Conservation (phyloP, 2,113 vertebrate genomes). For the Macquaria ambigua region DNA sequence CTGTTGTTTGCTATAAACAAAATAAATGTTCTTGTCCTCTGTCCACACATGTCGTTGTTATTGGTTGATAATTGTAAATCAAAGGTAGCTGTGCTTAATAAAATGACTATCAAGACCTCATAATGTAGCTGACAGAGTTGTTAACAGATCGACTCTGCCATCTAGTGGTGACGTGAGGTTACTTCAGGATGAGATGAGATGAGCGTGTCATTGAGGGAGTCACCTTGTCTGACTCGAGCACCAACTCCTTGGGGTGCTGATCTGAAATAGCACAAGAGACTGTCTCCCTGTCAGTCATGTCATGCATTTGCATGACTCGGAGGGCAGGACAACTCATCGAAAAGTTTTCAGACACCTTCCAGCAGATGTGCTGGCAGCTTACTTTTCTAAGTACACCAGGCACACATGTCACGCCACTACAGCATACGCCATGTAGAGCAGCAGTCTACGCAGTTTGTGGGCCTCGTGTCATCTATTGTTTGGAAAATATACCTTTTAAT, state of each 20-base stretch:
- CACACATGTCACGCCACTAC: background rate
- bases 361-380: constrained; percentile 40
- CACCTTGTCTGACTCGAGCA: constrained; percentile 47
- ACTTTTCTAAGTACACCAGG: constrained; percentile 2
- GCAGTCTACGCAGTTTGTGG: background rate
- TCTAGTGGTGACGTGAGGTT: constrained; percentile 53
- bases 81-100: background rate
- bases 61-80: background rate
- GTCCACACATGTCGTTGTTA: background rate
- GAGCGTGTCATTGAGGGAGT: constrained; percentile 24
- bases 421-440: constrained; percentile 14
- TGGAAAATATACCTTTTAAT: background rate
- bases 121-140: background rate
- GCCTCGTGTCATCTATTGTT: background rate
- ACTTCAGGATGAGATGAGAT: constrained; percentile 24
- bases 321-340: constrained; percentile 37
- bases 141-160: constrained; percentile 47
- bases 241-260: constrained; percentile 11
- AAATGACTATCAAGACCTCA: background rate
- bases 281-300: constrained; percentile 37
- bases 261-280: constrained; percentile 51
- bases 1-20: background rate
- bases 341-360: constrained; percentile 41
- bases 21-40: constrained; percentile 36
- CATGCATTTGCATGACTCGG: constrained; percentile 41